Evolutionary conservation across 1,140 invertebrate genomes (phyloP), one percentile per base, ranked within the genome.

Genomic region (Cyrtorhinus lividipennis): DNA sequence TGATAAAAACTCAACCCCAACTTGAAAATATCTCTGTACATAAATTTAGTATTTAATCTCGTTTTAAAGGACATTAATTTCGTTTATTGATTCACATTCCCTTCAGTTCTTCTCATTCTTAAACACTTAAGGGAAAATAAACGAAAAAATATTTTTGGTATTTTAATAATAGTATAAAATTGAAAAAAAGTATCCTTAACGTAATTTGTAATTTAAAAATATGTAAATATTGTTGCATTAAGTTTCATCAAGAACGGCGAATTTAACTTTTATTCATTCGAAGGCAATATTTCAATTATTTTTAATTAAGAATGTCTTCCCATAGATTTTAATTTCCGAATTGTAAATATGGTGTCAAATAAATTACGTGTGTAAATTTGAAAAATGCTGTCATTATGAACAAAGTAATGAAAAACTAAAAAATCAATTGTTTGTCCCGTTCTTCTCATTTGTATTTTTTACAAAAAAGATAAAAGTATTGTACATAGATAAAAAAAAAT

Each of bases 201-300:
- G 48, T 53, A 53, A 53, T 53, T 12, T 53, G 12, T 53, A 22
- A 13, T 15, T 53, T 44, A 10, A 53, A 13, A 53, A 5, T 10
- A 20, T 53, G 48, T 53, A 53, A 53, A 53, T 53, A 53, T 10
- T 20, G 10, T 53, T 12, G 20, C 20, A 22, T 53, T 53, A 53
- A 53, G 48, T 53, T 53, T 15, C n/a, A 53, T 53, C 20, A 53
- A 44, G 48, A 53, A 53, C 20, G 20, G 20, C 48, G 48, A 53
- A 53, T 53, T 53, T 20, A 53, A 53, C 10, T 53, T 53, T 20
- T 53, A 13, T 53, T 53, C 18, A 53, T 53, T 53, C 48, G 48
- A 53, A 53, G 48, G 48, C 48, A 53, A 53, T 53, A 53, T 53
- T 53, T 53, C 48, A 53, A 53, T 53, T 53, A 53, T 53, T 53